phyloP scores from a whole-genome alignment of 2,113 vertebrate genomes.

The Illadopsis cleaveri region DNA sequence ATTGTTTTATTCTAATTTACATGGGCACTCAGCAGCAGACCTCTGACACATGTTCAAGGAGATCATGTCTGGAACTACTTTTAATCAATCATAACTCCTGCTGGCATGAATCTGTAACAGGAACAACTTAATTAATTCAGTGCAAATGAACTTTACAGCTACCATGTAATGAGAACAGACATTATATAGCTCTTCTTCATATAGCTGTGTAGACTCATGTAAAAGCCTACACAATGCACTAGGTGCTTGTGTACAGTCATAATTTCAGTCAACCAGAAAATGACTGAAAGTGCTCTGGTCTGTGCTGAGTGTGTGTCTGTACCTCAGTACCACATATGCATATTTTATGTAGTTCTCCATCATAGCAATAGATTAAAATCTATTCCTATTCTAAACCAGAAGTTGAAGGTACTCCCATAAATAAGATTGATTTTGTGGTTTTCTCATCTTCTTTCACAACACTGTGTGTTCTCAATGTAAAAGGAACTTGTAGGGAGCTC shows the following conservation, averaged over 20 bases:
- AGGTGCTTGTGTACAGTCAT: neutral
- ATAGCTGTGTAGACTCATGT: neutral
- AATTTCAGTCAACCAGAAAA: neutral
- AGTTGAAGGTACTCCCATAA: neutral
- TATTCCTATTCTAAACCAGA: neutral
- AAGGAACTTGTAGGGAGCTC: neutral
- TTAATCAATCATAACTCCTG: constrained; percentile 47
- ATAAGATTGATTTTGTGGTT: neutral
- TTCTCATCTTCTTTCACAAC: neutral
- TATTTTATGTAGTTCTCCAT: neutral
- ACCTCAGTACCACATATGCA: neutral
- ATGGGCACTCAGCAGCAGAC: constrained; percentile 35
- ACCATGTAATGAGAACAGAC: neutral
- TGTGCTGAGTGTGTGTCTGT: neutral
- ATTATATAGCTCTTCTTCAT: neutral
- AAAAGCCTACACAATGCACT: neutral
- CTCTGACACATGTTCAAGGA: constrained; percentile 35
- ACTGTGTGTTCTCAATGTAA: neutral
- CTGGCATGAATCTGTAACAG: constrained; percentile 2
- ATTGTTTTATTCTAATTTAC: constrained; percentile 33
- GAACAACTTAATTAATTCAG: constrained; percentile 42
- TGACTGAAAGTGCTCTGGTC: neutral
- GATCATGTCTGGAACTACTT: constrained; percentile 40
- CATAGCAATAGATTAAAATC: neutral
- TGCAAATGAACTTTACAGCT: constrained; percentile 30